Base-by-base conservation (phyloP, 2,113 vertebrate species). In the Macaca nemestrina region DNA sequence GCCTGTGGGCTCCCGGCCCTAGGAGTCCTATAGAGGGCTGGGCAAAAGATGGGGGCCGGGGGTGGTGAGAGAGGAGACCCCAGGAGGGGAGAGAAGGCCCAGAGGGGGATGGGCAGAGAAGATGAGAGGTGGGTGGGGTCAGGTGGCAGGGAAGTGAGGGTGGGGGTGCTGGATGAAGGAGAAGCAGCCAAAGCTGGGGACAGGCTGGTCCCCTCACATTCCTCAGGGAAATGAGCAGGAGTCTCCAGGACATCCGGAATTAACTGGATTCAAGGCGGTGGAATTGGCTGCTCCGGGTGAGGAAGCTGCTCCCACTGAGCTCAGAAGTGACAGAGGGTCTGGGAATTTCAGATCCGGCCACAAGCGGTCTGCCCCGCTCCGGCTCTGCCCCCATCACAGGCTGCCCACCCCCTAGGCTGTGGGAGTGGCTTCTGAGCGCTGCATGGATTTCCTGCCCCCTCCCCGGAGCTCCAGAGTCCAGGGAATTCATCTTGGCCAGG, bases 121-220 rank as follows among this genome's bases (percentile, higher is more conserved):
- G 48, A 35, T 5, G 35, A 50, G 73, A 57, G 43, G 3, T 0
- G 9, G 67, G 32, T 32, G 22, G 3, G 18, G 25, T 3, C 16
- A 22, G 32, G 17, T 2, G 4, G 3, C 20, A 45, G 67, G 25
- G 57, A 75, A 48, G 10, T 0, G 0, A 27, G 17, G 22, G 18
- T 17, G 6, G 50, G 61, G 61, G 27, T 64, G 48, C 12, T 8
- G n/a, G 38, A 13, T 35, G 1, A n/a, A 27, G 43, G 2, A 43
- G 68, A 68, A 90, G 89, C 22, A 59, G 43, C 64, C 78, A 23
- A 59, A 75, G 18, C 14, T 35, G 20, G 40, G 50, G 18, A 25
- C 38, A 16, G 30, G 55, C 78, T 45, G 0, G 30, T 11, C 61
- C 78, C 16, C 8, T 73, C 48, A 2, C 8, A 27, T 38, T n/a